These are phyloP conservation scores for Amblyteles armatorius DNA, from an alignment of 2,888 invertebrate genomes.

Conservation along the genomic window DNA sequence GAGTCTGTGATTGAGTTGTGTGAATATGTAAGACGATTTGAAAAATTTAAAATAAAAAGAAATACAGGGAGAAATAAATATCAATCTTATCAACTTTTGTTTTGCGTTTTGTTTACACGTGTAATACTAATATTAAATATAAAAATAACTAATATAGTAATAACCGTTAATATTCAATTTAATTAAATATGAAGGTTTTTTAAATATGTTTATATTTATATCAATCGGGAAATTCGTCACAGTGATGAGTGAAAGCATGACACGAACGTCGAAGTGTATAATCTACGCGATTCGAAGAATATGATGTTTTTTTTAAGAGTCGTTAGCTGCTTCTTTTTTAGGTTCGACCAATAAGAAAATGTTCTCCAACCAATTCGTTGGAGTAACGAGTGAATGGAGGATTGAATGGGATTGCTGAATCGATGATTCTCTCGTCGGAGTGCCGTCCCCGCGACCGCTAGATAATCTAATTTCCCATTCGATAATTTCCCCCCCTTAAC, in stretches of 20 bases:
- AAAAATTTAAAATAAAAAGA: too few species aligned
- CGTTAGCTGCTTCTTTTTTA: background rate
- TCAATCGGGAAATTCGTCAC: background rate
- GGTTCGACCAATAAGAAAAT: background rate
- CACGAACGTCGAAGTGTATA: too few species aligned
- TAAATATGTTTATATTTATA: background rate
- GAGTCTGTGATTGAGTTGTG: too few species aligned
- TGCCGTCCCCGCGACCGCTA: background rate
- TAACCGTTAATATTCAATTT: background rate
- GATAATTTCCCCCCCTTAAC: constrained; percentile 17
- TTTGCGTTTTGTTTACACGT: too few species aligned
- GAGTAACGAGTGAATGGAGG: constrained; percentile 2
- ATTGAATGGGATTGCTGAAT: constrained; percentile 36
- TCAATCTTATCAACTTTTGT: background rate
- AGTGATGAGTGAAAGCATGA: too few species aligned
- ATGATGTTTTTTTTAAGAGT: too few species aligned
- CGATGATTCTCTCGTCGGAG: constrained; percentile 22
- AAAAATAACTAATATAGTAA: too few species aligned
- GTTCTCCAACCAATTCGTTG: background rate
- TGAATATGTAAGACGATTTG: too few species aligned
- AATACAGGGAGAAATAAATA: background rate
- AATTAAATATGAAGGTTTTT: background rate
- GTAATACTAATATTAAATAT: too few species aligned
- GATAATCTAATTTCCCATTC: constrained; percentile 49
- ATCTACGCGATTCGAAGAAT: too few species aligned